Base-by-base conservation (phyloP, 1,140 invertebrate genomes). In the Neoseiulus cucumeris region DNA sequence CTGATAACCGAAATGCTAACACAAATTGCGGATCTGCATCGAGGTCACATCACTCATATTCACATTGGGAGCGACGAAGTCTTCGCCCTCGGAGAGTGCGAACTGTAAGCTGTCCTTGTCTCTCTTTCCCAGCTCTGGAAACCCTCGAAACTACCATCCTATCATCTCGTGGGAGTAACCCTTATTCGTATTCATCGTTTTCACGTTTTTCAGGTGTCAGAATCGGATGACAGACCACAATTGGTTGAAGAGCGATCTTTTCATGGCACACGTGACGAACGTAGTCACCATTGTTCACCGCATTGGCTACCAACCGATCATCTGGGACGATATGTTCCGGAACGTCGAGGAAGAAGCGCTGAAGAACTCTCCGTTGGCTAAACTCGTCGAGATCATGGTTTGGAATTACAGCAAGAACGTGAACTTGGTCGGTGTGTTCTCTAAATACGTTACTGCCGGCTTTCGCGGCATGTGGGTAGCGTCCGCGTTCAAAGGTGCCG, bases 311-410 rank as follows among this genome's bases (percentile, higher is more conserved):
- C 82, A 80, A 41, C 80, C 87, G 12, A 72, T 82, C 17, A 80
- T 82, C 72, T 82, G 81, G 81, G 81, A 83, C 72, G 81, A 83
- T 71, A 81, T 82, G 77, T 76, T 82, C 67, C 70, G 80, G 33
- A 70, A 76, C 29, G 69, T 77, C 39, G 64, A 69, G 65, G 69
- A 69, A 42, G 67, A 69, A 7, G 66, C 68, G 30, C 70, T 76
- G 41, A 67, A 72, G 71, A 73, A 70, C 70, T 73, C 69, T 59
- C 68, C 68, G 22, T 65, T 73, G 30, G 66, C 64, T 44, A 68
- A 72, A 30, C 64, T 72, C 44, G 73, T 73, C 18, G 72, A 73
- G 65, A 65, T 71, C 28, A 72, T 74, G 72, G 68, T 73, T 12
- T 59, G 51, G 51, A 59, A 59, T 20, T 59, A 59, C 51, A 33